These are phyloP conservation scores for Acleris literana DNA, from an alignment of 2,888 invertebrate genomes.

Conservation along the genomic window DNA sequence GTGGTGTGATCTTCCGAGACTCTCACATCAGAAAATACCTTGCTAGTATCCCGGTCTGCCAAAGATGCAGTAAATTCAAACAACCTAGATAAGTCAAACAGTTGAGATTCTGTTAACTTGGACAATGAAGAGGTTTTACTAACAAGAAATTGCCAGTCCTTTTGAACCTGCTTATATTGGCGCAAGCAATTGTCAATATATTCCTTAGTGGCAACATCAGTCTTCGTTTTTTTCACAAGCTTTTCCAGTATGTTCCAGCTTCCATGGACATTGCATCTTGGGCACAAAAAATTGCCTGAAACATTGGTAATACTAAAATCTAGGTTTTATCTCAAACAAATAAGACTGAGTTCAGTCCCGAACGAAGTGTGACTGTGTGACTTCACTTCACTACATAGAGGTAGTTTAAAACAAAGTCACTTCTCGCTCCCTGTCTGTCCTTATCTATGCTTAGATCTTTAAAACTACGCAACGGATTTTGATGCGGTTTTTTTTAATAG, in stretches of 20 bases:
- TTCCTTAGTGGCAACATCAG: constrained; percentile 62
- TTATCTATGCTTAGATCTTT: no score
- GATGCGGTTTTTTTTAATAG: no score
- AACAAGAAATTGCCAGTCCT: constrained; percentile 74
- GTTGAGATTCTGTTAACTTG: constrained; percentile 68
- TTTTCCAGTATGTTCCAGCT: constrained; percentile 85
- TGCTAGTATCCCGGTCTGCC: constrained; percentile 58
- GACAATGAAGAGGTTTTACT: constrained; percentile 70
- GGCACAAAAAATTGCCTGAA: constrained; percentile 88
- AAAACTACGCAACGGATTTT: no score
- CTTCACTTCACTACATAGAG: no score
- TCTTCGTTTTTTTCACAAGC: constrained; percentile 71
- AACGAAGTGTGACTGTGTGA: no score
- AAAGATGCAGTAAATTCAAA: constrained; percentile 84
- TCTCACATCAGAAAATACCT: constrained; percentile 82
- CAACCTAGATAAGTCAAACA: constrained; percentile 73
- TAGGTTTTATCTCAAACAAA: not conserved
- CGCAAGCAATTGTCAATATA: constrained; percentile 62
- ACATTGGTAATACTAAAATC: constrained; percentile 36
- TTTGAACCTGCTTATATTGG: constrained; percentile 64
- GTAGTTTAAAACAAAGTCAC: no score
- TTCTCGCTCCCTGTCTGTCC: no score
- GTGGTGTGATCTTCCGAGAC: constrained; percentile 77
- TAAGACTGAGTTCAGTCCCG: no score
- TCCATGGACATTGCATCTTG: constrained; percentile 86